Evolutionary conservation across 1,140 invertebrate species (phyloP).

Genomic region (Cylas formicarius): DNA sequence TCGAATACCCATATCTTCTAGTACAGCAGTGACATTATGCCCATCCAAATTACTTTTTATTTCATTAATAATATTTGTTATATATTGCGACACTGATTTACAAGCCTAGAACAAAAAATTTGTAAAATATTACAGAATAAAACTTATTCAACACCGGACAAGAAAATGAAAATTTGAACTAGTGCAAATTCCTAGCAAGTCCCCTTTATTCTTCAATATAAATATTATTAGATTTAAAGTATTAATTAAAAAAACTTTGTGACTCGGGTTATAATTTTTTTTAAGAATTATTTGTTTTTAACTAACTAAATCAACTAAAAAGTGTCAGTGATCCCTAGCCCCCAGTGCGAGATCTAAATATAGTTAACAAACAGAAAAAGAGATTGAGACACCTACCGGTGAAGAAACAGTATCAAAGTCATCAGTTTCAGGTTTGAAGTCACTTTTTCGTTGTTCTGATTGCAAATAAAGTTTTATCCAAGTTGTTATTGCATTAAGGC

Average conservation of each 20-base stretch:
- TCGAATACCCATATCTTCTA: slow-evolving; percentile 82
- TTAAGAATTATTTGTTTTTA: too few species aligned
- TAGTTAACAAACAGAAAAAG: slow-evolving; percentile 3
- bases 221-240: too few species aligned
- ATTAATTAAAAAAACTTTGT: too few species aligned
- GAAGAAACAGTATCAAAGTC: slow-evolving; percentile 67
- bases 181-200: too few species aligned
- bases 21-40: slow-evolving; percentile 80
- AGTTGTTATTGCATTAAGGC: slow-evolving; percentile 77
- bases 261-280: too few species aligned
- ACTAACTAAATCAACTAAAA: too few species aligned
- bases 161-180: too few species aligned
- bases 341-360: too few species aligned
- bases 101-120: slow-evolving; percentile 63
- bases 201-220: too few species aligned
- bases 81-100: slow-evolving; percentile 76
- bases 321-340: too few species aligned
- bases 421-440: slow-evolving; percentile 90
- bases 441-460: slow-evolving; percentile 90
- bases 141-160: too few species aligned
- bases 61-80: slow-evolving; percentile 67
- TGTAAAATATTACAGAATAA: too few species aligned
- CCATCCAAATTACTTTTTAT: slow-evolving; percentile 86
- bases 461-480: slow-evolving; percentile 89
- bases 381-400: slow-evolving; percentile 44